These are phyloP conservation scores for Perca schrenkii DNA, from an alignment of 2,113 vertebrate species.

Conservation along the genomic window DNA sequence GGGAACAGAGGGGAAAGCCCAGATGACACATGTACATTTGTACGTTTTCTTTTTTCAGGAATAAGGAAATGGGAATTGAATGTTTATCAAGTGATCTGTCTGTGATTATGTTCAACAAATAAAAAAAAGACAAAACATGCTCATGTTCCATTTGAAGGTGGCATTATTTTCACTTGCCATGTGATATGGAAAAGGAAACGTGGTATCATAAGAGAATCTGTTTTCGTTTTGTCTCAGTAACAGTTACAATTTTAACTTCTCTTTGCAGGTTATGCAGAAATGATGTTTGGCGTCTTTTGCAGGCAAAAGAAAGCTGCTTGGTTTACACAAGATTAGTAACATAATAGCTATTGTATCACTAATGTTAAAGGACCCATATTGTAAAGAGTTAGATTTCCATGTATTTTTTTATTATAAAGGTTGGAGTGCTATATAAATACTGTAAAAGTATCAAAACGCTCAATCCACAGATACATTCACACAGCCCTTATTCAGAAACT, in stretches of 20 bases:
- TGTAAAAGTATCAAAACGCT: no score
- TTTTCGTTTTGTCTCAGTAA: slow-evolving; percentile 4
- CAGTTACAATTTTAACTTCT: not conserved
- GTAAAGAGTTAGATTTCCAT: no score
- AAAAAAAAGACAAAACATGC: not conserved
- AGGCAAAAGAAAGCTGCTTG: not conserved
- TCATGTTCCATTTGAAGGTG: not conserved
- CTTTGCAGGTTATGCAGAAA: not conserved
- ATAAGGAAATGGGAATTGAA: slow-evolving; percentile 55
- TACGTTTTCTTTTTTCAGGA: not conserved
- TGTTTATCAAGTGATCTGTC: not conserved
- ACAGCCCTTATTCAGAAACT: no score
- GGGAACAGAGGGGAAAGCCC: slow-evolving; percentile 50
- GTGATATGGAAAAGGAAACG: slow-evolving; percentile 12
- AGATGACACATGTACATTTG: not conserved
- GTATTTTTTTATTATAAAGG: no score
- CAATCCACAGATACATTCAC: no score
- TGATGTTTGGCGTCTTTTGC: not conserved
- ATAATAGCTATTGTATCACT: not conserved
- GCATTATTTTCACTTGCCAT: slow-evolving; percentile 16
- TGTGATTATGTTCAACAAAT: slow-evolving; percentile 11
- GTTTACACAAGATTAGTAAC: not conserved
- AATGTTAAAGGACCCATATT: not conserved
- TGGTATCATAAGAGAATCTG: not conserved
- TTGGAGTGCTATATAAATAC: no score